Evolutionary conservation across 2,888 invertebrate genomes (phyloP).

Genomic region (Drosophila incognita): DNA sequence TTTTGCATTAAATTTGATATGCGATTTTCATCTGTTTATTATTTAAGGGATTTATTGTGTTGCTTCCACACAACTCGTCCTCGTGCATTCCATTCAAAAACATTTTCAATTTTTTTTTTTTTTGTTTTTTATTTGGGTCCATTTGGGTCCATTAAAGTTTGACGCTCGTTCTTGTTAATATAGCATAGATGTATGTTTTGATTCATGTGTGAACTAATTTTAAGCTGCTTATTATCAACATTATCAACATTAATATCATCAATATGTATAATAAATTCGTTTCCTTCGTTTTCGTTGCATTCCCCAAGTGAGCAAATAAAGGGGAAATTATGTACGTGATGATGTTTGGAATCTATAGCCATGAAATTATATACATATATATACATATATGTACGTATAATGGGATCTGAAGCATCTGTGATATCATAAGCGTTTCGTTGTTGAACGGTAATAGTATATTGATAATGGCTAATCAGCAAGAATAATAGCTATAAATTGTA

Average conservation of each 20-base stretch:
- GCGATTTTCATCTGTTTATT: conserved; percentile 13
- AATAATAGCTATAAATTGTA: conserved; percentile 8
- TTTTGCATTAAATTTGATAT: conserved; percentile 1
- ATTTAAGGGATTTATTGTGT: neutral
- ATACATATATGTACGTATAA: no score
- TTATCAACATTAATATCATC: neutral
- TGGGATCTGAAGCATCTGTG: neutral
- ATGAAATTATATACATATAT: no score
- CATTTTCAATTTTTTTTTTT: neutral
- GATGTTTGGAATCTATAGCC: no score
- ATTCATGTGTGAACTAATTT: conserved; percentile 26
- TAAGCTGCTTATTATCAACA: conserved; percentile 18
- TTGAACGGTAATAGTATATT: neutral
- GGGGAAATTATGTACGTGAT: neutral
- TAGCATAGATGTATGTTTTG: conserved; percentile 11
- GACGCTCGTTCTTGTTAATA: conserved; percentile 22
- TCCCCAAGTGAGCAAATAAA: conserved; percentile 8
- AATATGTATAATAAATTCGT: conserved; percentile 4
- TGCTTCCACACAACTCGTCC: conserved; percentile 7
- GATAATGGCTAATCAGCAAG: conserved; percentile 1
- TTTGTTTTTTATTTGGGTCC: conserved; percentile 1
- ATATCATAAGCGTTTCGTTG: neutral
- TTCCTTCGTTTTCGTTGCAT: conserved; percentile 6
- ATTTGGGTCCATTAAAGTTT: conserved; percentile 15
- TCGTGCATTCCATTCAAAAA: conserved; percentile 17